phyloP scores from a whole-genome alignment of 2,797 vertebrate genomes.

The Forpus xanthops region DNA sequence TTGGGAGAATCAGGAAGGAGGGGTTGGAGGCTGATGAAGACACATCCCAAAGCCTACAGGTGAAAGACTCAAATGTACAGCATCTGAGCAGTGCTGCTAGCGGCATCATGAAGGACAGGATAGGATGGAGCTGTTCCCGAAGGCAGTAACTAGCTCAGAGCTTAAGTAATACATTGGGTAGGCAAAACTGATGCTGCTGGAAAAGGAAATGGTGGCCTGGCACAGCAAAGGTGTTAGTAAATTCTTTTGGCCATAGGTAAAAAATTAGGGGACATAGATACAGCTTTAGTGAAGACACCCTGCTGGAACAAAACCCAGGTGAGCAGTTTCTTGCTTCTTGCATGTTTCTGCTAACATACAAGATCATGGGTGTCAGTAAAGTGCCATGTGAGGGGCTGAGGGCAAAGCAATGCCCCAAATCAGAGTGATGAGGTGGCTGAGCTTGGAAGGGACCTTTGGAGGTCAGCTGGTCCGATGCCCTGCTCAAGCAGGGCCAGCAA shows the following conservation, averaged over 20 bases:
- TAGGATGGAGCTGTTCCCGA: background rate
- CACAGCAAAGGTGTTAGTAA: background rate
- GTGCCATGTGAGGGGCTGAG: background rate
- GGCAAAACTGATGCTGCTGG: background rate
- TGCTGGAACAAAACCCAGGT: background rate
- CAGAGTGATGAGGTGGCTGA: background rate
- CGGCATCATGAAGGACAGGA: background rate
- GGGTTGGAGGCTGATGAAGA: background rate
- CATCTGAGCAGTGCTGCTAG: background rate
- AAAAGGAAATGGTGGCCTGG: conserved; percentile 17
- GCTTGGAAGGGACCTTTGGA: background rate
- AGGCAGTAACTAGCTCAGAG: background rate
- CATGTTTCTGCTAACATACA: background rate
- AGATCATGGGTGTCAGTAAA: background rate
- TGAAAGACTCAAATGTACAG: background rate
- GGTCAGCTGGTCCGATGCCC: background rate
- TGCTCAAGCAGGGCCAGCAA: background rate
- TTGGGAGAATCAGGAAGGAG: background rate
- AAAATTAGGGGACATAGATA: background rate
- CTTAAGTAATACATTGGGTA: background rate
- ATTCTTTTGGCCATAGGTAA: conserved; percentile 35
- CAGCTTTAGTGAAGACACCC: background rate
- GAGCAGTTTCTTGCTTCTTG: background rate
- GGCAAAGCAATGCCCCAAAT: background rate
- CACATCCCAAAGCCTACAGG: background rate